These are phyloP conservation scores for Ochotona princeps DNA, from an alignment of 2,113 vertebrate species.

Conservation along the genomic window DNA sequence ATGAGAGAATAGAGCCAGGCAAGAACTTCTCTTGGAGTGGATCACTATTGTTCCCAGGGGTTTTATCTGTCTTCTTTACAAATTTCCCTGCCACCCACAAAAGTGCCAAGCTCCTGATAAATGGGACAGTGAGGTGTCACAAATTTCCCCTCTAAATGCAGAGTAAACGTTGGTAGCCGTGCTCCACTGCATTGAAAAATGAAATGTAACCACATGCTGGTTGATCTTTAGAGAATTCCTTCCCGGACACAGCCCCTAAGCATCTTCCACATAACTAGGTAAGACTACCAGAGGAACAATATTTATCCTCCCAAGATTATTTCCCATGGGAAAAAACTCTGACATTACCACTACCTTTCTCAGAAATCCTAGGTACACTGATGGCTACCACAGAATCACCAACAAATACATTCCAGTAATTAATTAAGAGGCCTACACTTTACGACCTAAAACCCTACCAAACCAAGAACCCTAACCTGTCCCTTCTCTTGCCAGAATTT, in stretches of 20 bases:
- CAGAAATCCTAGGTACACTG: background rate
- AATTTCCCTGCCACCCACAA: conserved; percentile 72
- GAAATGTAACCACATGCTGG: conserved; percentile 51
- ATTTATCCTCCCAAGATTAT: conserved; percentile 33
- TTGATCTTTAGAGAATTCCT: conserved; percentile 61
- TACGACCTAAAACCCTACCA: background rate
- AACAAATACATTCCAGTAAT: background rate
- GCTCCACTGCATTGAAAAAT: conserved; percentile 66
- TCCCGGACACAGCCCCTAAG: conserved; percentile 1
- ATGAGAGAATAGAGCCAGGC: conserved; percentile 43
- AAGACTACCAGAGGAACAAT: conserved; percentile 16
- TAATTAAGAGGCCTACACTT: background rate
- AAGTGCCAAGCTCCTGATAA: conserved; percentile 77
- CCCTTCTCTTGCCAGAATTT: conserved; percentile 55
- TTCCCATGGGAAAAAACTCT: conserved; percentile 55
- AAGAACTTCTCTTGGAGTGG: conserved; percentile 58
- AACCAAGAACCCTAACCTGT: background rate
- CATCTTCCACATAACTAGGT: conserved; percentile 37
- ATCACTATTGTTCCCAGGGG: conserved; percentile 70
- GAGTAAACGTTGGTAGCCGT: conserved; percentile 65
- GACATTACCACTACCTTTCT: background rate
- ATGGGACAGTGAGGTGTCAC: conserved; percentile 69
- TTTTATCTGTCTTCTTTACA: conserved; percentile 77
- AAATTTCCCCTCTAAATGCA: conserved; percentile 71
- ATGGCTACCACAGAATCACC: background rate